Evolutionary conservation across 2,888 invertebrate species (phyloP).

Genomic region (Anthrax anthrax): DNA sequence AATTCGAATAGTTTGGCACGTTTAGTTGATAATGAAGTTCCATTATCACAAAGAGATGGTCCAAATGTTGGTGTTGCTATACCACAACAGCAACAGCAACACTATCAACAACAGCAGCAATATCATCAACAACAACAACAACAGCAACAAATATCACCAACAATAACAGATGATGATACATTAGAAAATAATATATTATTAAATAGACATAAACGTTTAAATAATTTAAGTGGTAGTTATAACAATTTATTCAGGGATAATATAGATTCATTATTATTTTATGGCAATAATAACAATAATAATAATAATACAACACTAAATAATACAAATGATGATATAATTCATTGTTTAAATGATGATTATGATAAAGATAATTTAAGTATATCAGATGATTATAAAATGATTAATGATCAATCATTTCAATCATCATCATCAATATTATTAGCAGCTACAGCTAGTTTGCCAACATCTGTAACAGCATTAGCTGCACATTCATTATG

Average conservation of each 20-base stretch:
- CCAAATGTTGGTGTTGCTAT: conserved; percentile 14
- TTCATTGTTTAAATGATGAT: not conserved
- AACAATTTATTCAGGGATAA: conserved; percentile 32
- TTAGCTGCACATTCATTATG: not conserved
- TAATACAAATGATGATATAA: no score
- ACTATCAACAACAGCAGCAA: no score
- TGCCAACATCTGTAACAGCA: not conserved
- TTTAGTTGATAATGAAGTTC: conserved; percentile 48
- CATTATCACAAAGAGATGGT: conserved; percentile 37
- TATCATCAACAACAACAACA: no score
- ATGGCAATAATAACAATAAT: not conserved
- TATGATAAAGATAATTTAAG: no score
- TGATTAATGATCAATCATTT: no score
- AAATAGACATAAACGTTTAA: conserved; percentile 14
- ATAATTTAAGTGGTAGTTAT: conserved; percentile 31
- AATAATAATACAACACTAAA: not conserved
- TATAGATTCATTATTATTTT: conserved; percentile 16
- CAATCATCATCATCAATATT: not conserved
- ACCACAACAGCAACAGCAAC: no score
- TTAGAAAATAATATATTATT: conserved; percentile 24
- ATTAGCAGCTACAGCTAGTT: not conserved
- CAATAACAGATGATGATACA: conserved; percentile 24
- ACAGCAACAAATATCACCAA: conserved; percentile 1
- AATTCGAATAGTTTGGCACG: conserved; percentile 52
- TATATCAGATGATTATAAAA: no score